Base-by-base conservation (phyloP, 2,797 vertebrate genomes). In the Siniperca undulata region DNA sequence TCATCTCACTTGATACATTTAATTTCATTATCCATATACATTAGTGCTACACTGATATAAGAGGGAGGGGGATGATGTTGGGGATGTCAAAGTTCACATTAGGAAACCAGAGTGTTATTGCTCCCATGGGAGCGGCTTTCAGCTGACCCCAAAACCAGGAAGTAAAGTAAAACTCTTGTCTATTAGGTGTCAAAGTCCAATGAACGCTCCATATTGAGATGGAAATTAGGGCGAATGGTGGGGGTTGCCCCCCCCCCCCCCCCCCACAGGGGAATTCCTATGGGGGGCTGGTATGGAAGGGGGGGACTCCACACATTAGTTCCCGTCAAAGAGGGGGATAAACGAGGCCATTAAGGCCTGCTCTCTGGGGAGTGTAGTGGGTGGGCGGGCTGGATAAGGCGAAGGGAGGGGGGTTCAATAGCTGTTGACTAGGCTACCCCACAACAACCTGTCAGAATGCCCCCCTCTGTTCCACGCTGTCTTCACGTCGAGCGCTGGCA, bases 391-490 rank as follows among this genome's bases (percentile, higher is more conserved):
- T 89, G 92, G 88, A 89, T 89, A 86, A 89, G 88, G 83, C 77
- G 70, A 80, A 83, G 53, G 30, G 69, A 68, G 59, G 83, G 87
- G 81, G 86, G 86, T 87, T 93, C 87, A 93, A 94, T 92, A 92
- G 93, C 92, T 93, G 93, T 95, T 94, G 92, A 94, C 93, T 93
- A 94, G 91, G 92, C 94, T 93, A 95, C 93, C 88, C 92, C 91
- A 93, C 92, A 94, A 93, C 94, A 94, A 94, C 93, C 93, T 94
- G 94, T 95, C 94, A 94, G 93, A 95, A 95, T 94, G 92, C 89
- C 92, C 89, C 89, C 90, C 88, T 87, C 89, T 81, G 79, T 86
- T 93, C 80, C 85, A 83, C 70, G 74, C 82, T 48, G 81, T 85
- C 87, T 87, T 86, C 88, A 83, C 56, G 87, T 77, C 19, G 27